phyloP scores from a whole-genome alignment of 1,140 invertebrate genomes.

The Galendromus occidentalis region DNA sequence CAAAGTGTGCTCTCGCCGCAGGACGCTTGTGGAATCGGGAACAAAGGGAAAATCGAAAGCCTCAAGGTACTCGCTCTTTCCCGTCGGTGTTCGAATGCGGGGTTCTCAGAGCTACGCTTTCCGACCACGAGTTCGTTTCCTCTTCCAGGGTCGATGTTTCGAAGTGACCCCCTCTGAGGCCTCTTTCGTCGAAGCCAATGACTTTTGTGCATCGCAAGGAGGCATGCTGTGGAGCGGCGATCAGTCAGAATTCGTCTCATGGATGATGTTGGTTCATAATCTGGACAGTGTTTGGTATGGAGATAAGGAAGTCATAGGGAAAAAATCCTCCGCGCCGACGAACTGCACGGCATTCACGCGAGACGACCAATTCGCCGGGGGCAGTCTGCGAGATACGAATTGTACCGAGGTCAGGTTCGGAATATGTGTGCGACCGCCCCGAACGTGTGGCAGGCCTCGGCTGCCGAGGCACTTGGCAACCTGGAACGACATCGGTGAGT shows the following conservation, averaged over 20 bases:
- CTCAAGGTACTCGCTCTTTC: neutral
- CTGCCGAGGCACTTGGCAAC: neutral
- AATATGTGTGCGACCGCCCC: neutral
- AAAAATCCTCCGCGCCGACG: neutral
- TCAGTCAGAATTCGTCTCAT: neutral
- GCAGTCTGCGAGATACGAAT: neutral
- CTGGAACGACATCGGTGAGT: neutral
- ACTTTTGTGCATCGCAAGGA: neutral
- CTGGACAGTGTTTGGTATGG: neutral
- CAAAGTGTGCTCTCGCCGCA: neutral
- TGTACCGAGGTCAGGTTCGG: neutral
- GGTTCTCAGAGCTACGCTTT: too few species aligned
- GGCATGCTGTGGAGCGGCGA: neutral
- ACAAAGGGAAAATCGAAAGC: neutral
- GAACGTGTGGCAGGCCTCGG: neutral
- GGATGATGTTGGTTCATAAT: slow-evolving; percentile 4
- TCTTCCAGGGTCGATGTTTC: neutral
- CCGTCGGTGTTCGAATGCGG: too few species aligned
- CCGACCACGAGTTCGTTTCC: too few species aligned
- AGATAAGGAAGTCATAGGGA: neutral
- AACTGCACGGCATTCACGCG: too few species aligned
- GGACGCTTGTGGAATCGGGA: neutral
- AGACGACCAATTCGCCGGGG: too few species aligned
- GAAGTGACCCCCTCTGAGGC: neutral
- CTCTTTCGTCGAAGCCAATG: neutral